These are phyloP conservation scores for Drosophila pseudoobscura DNA, from an alignment of 1,140 invertebrate genomes.

Conservation along the genomic window DNA sequence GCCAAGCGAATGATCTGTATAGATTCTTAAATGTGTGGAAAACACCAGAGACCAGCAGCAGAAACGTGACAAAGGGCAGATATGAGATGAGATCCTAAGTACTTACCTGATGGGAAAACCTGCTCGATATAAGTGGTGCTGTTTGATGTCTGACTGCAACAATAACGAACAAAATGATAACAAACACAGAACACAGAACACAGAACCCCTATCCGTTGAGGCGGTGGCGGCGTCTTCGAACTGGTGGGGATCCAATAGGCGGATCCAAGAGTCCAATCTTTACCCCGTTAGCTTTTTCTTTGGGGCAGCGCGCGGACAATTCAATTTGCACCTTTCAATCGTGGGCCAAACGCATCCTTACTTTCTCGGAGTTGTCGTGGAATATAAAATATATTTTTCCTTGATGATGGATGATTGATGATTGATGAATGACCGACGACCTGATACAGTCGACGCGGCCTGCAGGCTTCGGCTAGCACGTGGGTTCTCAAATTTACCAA, in stretches of 20 bases:
- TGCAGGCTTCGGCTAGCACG: background rate
- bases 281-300: background rate
- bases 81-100: too few species aligned
- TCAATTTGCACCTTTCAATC: slow-evolving; percentile 55
- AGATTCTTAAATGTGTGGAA: too few species aligned
- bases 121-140: too few species aligned
- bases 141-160: too few species aligned
- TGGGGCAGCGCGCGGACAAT: slow-evolving; percentile 3
- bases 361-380: slow-evolving; percentile 32
- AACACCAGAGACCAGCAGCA: background rate
- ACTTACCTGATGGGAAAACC: too few species aligned
- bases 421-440: background rate
- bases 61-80: background rate
- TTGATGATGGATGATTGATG: slow-evolving; percentile 1
- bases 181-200: slow-evolving; percentile 15
- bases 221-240: too few species aligned
- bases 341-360: slow-evolving; percentile 31
- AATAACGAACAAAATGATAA: background rate
- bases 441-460: slow-evolving; percentile 10
- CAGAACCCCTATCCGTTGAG: too few species aligned
- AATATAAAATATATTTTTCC: slow-evolving; percentile 1
- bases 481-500: slow-evolving; percentile 36
- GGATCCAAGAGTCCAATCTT: too few species aligned
- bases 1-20: too few species aligned
- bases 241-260: too few species aligned